Evolutionary conservation across 2,797 vertebrate species (phyloP), one percentile per base, ranked within the genome.

Genomic region (Chromis chromis): DNA sequence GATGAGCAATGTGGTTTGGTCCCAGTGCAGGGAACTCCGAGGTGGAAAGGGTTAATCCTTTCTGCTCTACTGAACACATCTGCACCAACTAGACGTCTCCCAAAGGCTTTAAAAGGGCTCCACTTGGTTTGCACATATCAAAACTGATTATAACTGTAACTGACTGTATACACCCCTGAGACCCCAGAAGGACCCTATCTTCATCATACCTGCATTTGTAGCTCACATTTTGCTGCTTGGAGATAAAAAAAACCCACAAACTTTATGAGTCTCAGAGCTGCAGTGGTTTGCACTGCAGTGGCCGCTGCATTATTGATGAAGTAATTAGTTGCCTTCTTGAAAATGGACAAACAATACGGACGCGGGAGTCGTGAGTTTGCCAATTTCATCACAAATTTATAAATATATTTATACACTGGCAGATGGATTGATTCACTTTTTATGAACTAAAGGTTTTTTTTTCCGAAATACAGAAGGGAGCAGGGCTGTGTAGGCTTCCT

Each of bases 201-300:
- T 63, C 33, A 36, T 36, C 33, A 36, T 36, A 36, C 33, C 33
- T 36, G 33, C n/a, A 49, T 63, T 49, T 22, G 24, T 49, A 63
- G 60, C n/a, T 49, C 49, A 25, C 28, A 63, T 33, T 21, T 63
- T 63, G 22, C 60, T 63, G 60, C n/a, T 22, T 3, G 60, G 28
- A 0, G 9, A 49, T 63, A 36, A 36, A 36, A 22, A 17, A 42
- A 49, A n/a, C 27, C n/a, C 21, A 49, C 27, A 33, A 13, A 63
- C 6, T 49, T 49, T 31, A 6, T n/a, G 44, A 1, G 27, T 63
- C 44, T 21, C 42, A 48, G 44, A 62, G 44, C 12, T 31, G 31
- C 27, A 0, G n/a, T 33, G 27, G 0, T 49, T 62, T 33, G 8
- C 27, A 6, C 49, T 14, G 13, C 22, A 24, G 22, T 50, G 60